Conservation (phyloP, 2,888 invertebrate genomes). For the Coenonympha glycerion region DNA sequence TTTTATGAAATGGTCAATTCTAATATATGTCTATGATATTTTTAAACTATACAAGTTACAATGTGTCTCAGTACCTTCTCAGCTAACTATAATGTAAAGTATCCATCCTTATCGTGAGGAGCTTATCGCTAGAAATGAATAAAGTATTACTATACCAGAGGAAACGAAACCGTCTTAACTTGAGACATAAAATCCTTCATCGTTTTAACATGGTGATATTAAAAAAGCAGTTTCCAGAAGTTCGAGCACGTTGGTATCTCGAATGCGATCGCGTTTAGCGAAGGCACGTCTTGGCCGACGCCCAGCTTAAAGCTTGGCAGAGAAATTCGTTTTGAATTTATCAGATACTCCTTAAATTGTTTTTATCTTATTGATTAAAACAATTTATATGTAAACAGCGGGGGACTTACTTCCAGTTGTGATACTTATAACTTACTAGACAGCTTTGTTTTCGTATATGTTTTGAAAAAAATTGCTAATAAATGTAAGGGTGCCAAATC, state of each 20-base stretch:
- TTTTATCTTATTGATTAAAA: constrained; percentile 22
- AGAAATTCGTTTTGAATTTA: constrained; percentile 37
- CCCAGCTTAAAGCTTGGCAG: constrained; percentile 43
- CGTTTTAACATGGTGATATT: constrained; percentile 10
- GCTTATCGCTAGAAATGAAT: neutral
- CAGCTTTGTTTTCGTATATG: too few species aligned
- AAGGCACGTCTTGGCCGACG: constrained; percentile 41
- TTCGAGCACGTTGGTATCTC: constrained; percentile 19
- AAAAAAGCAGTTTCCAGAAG: constrained; percentile 25
- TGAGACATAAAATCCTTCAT: constrained; percentile 7
- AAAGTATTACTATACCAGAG: neutral
- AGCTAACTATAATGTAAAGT: too few species aligned
- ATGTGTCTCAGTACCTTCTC: too few species aligned
- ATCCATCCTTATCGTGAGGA: neutral
- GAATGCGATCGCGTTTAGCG: constrained; percentile 42
- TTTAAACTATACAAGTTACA: too few species aligned
- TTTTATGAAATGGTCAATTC: too few species aligned
- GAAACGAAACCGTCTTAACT: constrained; percentile 2
- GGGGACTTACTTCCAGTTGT: neutral
- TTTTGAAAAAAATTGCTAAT: too few species aligned
- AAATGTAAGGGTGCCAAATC: too few species aligned
- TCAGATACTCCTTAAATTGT: constrained; percentile 22
- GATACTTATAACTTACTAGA: too few species aligned
- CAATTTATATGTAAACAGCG: constrained; percentile 8
- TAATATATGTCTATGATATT: too few species aligned